phyloP scores from a whole-genome alignment of 2,113 vertebrate species.

The Pachypanchax playfairii region DNA sequence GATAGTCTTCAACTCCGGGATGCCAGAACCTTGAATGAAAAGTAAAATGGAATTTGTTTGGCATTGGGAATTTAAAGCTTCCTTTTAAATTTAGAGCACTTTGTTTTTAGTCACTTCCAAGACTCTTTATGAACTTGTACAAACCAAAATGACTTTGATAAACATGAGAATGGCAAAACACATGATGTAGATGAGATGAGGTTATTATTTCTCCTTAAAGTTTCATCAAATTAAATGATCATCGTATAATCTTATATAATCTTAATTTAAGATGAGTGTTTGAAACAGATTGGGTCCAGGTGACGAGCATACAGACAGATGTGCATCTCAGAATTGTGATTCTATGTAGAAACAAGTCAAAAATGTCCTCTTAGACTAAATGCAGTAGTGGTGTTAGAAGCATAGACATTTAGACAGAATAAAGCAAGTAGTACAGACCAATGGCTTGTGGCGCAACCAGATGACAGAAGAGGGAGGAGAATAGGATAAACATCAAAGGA shows the following conservation, averaged over 20 bases:
- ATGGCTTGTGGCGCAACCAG: slow-evolving; percentile 92
- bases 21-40: slow-evolving; percentile 84
- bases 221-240: too few relatives aligned
- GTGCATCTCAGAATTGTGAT: background rate
- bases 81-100: too few relatives aligned
- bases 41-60: background rate
- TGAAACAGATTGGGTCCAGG: too few relatives aligned
- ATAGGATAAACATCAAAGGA: slow-evolving; percentile 89
- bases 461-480: slow-evolving; percentile 92
- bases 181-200: background rate
- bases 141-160: background rate
- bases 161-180: background rate
- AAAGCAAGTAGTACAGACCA: slow-evolving; percentile 79
- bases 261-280: too few relatives aligned
- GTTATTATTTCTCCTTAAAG: too few relatives aligned
- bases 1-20: slow-evolving; percentile 95
- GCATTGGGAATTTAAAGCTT: too few relatives aligned
- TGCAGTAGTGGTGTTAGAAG: background rate
- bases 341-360: too few relatives aligned
- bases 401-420: background rate
- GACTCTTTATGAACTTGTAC: background rate
- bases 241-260: too few relatives aligned
- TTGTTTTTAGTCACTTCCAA: background rate
- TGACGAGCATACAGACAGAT: background rate
- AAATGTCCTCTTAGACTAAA: background rate